Base-by-base conservation (phyloP, 2,888 invertebrate species). In the Thereva unica region DNA sequence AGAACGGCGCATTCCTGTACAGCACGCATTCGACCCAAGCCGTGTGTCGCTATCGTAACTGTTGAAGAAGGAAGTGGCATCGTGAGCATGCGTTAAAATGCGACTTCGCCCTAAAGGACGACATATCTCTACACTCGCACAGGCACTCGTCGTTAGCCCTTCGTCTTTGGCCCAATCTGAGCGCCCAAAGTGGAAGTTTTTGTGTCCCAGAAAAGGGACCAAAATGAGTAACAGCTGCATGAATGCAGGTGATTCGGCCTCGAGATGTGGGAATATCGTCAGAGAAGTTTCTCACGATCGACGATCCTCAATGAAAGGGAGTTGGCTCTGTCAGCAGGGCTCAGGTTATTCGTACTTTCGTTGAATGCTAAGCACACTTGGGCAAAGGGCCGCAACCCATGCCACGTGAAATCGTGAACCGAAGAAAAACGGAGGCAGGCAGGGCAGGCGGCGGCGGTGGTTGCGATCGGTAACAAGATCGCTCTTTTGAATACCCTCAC, bases 281-380 rank as follows among this genome's bases (percentile, higher is more conserved):
- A 76, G 77, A 76, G 74, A 77, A 79, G 77, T 79, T 80, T 80
- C 80, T 79, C 80, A 79, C 79, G 79, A 79, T 80, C 75, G 80
- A 79, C 79, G 79, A 79, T 80, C 75, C n/a, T 52, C 52, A 59
- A 59, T 59, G 59, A 59, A 59, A 59, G 59, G 59, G 59, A 59
- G 37, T 59, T 59, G 42, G 10, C 47, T 47, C 47, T 47, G 59
- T 49, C 59, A 10, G 9, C 12, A 12, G 5, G 47, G 10, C 12
- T 6, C 9, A 5, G 7, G n/a, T 10, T 6, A 12, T 5, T 10
- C 37, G 49, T 49, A 55, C 23, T 55, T 23, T 41, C 41, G 55
- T 23, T 40, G 55, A 55, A 38, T 23, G 55, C 41, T 55, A 38
- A 59, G 59, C 59, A 59, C 59, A 59, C 59, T 59, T 49, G 23